These are phyloP conservation scores for Tragelaphus oryx DNA, from an alignment of 2,797 vertebrate genomes.

Conservation along the genomic window DNA sequence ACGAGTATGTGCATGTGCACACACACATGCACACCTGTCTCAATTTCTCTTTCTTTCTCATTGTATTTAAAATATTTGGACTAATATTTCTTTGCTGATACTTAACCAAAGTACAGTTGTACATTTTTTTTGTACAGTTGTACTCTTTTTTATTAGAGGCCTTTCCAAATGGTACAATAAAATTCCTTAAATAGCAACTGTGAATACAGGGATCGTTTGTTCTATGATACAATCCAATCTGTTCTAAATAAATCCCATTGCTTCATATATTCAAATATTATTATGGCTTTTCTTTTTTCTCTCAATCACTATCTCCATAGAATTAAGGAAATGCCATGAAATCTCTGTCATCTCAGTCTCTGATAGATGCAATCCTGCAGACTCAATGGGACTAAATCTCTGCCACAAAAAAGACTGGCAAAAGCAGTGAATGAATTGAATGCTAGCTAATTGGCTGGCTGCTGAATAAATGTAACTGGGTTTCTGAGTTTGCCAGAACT, in stretches of 20 bases:
- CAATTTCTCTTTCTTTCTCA: neutral
- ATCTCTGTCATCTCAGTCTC: neutral
- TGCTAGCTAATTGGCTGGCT: neutral
- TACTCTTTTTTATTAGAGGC: neutral
- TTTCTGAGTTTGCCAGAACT: conserved; percentile 11
- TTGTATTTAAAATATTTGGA: conserved; percentile 40
- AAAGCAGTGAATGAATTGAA: neutral
- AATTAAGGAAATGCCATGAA: conserved; percentile 8
- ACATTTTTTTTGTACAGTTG: neutral
- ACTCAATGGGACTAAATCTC: neutral
- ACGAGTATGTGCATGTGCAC: neutral
- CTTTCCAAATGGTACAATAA: neutral
- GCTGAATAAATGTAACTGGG: neutral
- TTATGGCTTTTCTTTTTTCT: neutral
- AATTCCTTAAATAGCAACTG: conserved; percentile 2
- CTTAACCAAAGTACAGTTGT: neutral
- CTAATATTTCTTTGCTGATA: conserved; percentile 13
- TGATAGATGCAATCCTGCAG: neutral
- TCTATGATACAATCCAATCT: neutral
- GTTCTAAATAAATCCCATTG: neutral
- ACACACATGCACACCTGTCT: neutral
- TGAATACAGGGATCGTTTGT: neutral
- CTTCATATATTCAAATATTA: conserved; percentile 11
- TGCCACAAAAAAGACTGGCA: neutral
- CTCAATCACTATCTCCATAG: neutral